phyloP scores from a whole-genome alignment of 2,113 vertebrate species.

The Varanus salvator region DNA sequence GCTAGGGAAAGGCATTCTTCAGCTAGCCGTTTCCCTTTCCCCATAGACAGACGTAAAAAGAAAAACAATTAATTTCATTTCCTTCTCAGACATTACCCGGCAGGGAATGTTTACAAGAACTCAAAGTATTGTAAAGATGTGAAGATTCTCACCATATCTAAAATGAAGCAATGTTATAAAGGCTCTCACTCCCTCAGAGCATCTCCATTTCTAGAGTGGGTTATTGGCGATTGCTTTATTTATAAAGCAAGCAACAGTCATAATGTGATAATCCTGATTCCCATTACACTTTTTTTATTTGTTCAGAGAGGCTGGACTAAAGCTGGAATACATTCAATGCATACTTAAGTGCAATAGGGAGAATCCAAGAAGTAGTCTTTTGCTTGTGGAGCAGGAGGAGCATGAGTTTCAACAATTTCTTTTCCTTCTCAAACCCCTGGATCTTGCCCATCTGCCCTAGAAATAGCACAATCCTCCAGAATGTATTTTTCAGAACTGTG shows the following conservation, averaged over 20 bases:
- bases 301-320: conserved; percentile 27
- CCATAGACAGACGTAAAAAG: conserved; percentile 33
- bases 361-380: background rate
- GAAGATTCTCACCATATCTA: conserved; percentile 36
- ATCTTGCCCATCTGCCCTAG: too few relatives aligned
- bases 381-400: background rate
- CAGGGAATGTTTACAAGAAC: background rate
- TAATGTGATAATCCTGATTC: conserved; percentile 37
- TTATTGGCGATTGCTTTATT: conserved; percentile 40
- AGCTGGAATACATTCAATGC: conserved; percentile 32
- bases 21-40: conserved; percentile 33
- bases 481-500: too few relatives aligned
- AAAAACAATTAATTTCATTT: conserved; percentile 20
- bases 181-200: conserved; percentile 32
- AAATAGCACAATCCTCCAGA: too few relatives aligned
- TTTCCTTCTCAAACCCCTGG: background rate
- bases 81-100: background rate
- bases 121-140: conserved; percentile 30
- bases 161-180: conserved; percentile 47
- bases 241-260: conserved; percentile 36
- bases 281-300: conserved; percentile 36
- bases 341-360: conserved; percentile 18
- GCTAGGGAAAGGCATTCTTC: conserved; percentile 34
- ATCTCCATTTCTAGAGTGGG: conserved; percentile 45
- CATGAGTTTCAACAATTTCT: background rate